These are phyloP conservation scores for Sarcophaga caerulescens DNA, from an alignment of 2,888 invertebrate species.

Conservation along the genomic window DNA sequence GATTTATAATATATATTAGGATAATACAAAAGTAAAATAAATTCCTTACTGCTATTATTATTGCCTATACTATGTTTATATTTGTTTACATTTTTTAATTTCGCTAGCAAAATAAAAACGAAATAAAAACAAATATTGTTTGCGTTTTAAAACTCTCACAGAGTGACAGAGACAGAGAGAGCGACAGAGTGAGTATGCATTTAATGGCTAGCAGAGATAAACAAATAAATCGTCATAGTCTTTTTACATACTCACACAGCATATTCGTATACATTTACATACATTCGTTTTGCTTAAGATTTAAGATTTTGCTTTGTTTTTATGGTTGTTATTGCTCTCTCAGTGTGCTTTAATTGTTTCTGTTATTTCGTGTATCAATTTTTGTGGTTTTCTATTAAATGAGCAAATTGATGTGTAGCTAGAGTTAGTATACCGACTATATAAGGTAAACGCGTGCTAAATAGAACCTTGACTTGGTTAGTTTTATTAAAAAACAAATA, in stretches of 20 bases:
- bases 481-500: constrained; percentile 9
- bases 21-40: too few relatives aligned
- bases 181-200: background rate
- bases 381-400: constrained; percentile 14
- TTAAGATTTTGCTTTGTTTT: too few relatives aligned
- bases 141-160: background rate
- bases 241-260: background rate
- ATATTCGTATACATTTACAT: too few relatives aligned
- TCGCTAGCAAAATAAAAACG: constrained; percentile 1
- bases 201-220: background rate
- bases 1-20: too few relatives aligned
- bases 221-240: background rate
- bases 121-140: constrained; percentile 17
- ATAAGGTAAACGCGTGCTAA: constrained; percentile 47
- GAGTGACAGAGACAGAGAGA: background rate
- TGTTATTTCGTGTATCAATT: constrained; percentile 21
- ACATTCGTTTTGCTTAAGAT: too few relatives aligned
- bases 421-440: background rate
- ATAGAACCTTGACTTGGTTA: constrained; percentile 59
- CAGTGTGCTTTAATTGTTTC: too few relatives aligned
- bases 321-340: too few relatives aligned
- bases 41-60: background rate
- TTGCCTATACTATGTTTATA: background rate
- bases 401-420: too few relatives aligned
- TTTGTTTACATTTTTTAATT: constrained; percentile 21